Conservation (phyloP, 1,140 invertebrate species). For the Luehdorfia chinensis region DNA sequence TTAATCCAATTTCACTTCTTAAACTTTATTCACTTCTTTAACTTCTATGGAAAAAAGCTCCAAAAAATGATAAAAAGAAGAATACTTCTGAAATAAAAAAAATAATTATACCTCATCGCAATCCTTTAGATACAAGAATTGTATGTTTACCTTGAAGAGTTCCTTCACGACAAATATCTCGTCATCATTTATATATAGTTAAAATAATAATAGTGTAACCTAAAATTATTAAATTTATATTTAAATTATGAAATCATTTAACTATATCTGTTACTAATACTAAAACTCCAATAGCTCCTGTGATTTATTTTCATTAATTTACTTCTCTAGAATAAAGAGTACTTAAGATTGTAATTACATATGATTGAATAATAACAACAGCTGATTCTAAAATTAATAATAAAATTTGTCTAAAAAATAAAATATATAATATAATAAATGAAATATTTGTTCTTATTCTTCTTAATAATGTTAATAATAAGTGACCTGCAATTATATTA, state of each 20-base stretch:
- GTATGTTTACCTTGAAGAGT: conserved; percentile 78
- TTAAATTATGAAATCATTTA: conserved; percentile 75
- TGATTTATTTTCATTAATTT: conserved; percentile 68
- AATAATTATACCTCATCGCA: conserved; percentile 38
- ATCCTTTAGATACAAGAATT: conserved; percentile 61
- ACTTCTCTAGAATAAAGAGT: conserved; percentile 77
- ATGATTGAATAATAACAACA: conserved; percentile 78
- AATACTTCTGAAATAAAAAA: conserved; percentile 81
- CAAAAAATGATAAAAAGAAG: conserved; percentile 61
- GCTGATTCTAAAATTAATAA: conserved; percentile 74
- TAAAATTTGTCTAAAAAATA: conserved; percentile 72
- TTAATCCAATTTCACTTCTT: conserved; percentile 78
- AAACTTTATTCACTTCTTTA: too few relatives aligned
- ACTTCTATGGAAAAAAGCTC: conserved; percentile 82
- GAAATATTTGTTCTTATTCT: conserved; percentile 51
- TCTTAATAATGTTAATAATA: conserved; percentile 78
- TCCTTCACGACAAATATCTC: conserved; percentile 79
- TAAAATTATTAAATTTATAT: conserved; percentile 64
- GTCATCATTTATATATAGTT: conserved; percentile 81
- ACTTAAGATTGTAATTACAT: conserved; percentile 76
- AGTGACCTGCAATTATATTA: conserved; percentile 76
- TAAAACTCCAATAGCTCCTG: conserved; percentile 64
- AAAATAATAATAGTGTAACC: conserved; percentile 65
- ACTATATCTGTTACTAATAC: conserved; percentile 62
- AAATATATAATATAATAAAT: conserved; percentile 45